Percentiles rank a stretch among this genome's conserved stretches.
Evolutionary conservation across 1,140 invertebrate genomes (phyloP).

Genomic region (Trichonephila clavipes): DNA sequence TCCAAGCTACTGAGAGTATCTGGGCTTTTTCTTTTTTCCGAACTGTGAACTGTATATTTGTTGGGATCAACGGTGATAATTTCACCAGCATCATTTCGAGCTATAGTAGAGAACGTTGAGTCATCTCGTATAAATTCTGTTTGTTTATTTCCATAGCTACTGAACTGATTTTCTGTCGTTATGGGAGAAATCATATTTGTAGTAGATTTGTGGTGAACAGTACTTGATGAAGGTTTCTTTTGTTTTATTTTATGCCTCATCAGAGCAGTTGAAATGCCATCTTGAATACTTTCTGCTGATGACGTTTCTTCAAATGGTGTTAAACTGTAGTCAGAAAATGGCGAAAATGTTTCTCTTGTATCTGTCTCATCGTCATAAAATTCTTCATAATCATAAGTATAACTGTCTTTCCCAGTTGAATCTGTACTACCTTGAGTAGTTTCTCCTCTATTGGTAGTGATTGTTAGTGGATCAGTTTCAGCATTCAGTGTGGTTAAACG

Average conservation of each 20-base stretch:
- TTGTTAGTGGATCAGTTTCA: background rate
- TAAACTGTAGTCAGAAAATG: constrained; percentile 56
- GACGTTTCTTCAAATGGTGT: constrained; percentile 20
- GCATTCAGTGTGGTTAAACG: background rate
- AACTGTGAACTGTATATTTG: constrained; percentile 41
- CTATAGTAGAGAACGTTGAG: background rate
- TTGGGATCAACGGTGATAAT: background rate
- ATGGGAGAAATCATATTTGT: background rate
- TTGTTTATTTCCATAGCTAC: background rate
- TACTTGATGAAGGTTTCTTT: background rate
- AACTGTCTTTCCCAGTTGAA: constrained; percentile 18
- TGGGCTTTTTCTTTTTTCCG: background rate
- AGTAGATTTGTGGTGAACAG: background rate
- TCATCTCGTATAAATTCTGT: background rate
- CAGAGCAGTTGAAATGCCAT: background rate
- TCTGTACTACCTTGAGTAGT: background rate
- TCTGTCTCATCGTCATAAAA: constrained; percentile 27
- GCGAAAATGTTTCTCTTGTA: constrained; percentile 29
- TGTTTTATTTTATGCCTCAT: constrained; percentile 19
- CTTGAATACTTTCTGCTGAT: constrained; percentile 1
- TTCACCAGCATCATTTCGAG: background rate
- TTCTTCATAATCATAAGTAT: constrained; percentile 67
- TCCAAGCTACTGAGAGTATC: background rate
- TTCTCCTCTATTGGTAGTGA: background rate
- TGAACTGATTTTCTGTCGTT: background rate